Evolutionary conservation across 2,888 invertebrate genomes (phyloP).

Genomic region (Dorcus parallelipipedus): DNA sequence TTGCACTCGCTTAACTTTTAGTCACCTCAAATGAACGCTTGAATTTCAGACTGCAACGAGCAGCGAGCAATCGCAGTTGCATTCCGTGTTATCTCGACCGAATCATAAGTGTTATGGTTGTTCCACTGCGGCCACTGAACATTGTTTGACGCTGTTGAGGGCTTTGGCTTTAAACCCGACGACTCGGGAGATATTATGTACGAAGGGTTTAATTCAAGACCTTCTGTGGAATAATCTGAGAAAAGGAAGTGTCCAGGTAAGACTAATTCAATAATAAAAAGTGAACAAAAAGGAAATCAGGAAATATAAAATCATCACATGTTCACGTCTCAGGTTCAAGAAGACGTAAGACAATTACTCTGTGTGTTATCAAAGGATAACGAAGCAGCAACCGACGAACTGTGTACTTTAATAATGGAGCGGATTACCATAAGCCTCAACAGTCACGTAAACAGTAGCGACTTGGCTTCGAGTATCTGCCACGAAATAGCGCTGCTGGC

Average conservation of each 20-base stretch:
- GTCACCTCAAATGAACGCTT: neutral
- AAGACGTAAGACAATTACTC: constrained; percentile 83
- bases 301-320: too few species aligned
- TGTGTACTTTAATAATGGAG: constrained; percentile 78
- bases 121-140: constrained; percentile 87
- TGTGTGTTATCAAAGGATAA: constrained; percentile 89
- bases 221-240: constrained; percentile 87
- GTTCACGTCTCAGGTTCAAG: constrained; percentile 60
- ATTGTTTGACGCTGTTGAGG: constrained; percentile 85
- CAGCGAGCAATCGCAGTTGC: constrained; percentile 7
- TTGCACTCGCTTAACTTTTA: neutral
- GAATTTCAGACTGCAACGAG: constrained; percentile 5
- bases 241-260: constrained; percentile 73
- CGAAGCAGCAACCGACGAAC: constrained; percentile 73
- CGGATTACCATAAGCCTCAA: constrained; percentile 75
- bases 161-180: constrained; percentile 80
- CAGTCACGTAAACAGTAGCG: constrained; percentile 72
- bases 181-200: constrained; percentile 72
- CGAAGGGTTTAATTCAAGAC: constrained; percentile 84
- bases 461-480: constrained; percentile 72
- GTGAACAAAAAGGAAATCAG: neutral
- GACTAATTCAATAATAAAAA: constrained; percentile 13
- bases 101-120: constrained; percentile 72
- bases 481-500: constrained; percentile 88
- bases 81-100: constrained; percentile 11